phyloP scores from a whole-genome alignment of 2,888 invertebrate species.

The Pharmacophagus antenor region DNA sequence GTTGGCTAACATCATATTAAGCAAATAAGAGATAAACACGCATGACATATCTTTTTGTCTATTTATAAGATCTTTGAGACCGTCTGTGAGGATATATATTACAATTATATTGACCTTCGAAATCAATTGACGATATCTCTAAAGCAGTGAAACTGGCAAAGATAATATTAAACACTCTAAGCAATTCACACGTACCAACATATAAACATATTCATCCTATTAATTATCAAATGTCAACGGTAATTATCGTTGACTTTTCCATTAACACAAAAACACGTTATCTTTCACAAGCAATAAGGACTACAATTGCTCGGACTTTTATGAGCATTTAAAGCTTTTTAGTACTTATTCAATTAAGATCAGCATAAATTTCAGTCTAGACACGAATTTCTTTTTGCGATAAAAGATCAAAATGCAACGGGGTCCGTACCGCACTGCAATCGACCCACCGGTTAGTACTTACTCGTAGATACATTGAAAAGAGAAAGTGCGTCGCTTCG shows the following conservation, averaged over 20 bases:
- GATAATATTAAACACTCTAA: no score
- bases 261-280: no score
- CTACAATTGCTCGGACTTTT: not conserved
- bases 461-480: slow-evolving; percentile 13
- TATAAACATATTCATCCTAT: no score
- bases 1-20: not conserved
- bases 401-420: not conserved
- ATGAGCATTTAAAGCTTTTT: not conserved
- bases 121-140: no score
- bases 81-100: not conserved
- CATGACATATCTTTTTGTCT: not conserved
- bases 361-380: slow-evolving; percentile 1
- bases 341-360: not conserved
- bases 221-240: no score
- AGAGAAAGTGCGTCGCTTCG: slow-evolving; percentile 2
- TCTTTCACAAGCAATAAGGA: no score
- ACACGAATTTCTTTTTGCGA: slow-evolving; percentile 5
- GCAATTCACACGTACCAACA: no score
- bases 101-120: not conserved
- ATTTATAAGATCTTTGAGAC: not conserved
- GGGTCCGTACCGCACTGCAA: slow-evolving; percentile 1
- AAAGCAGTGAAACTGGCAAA: no score
- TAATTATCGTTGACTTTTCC: no score
- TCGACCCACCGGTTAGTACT: slow-evolving; percentile 2
- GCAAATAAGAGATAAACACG: not conserved